Evolutionary conservation across 1,140 invertebrate species (phyloP).

Genomic region (Dermatophagoides farinae): DNA sequence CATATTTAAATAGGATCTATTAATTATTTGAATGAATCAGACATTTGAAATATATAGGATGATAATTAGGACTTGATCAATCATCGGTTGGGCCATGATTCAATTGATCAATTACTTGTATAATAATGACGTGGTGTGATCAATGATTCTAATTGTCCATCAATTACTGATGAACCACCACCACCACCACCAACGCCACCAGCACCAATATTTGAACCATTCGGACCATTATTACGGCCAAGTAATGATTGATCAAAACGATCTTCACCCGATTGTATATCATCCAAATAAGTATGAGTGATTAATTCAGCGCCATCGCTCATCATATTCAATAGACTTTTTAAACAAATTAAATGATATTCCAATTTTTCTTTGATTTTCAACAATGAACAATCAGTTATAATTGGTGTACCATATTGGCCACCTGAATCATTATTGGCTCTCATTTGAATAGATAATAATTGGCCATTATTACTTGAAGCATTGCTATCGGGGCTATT

Average conservation of each 20-base stretch:
- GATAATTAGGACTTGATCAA: too few species aligned
- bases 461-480: background rate
- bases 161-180: background rate
- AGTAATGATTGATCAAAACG: background rate
- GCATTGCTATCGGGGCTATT: background rate
- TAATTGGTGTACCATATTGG: background rate
- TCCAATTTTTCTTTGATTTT: conserved; percentile 3
- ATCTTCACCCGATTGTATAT: background rate
- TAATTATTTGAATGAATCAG: too few species aligned
- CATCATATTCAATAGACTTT: background rate
- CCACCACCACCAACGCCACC: background rate
- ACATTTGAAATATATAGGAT: too few species aligned
- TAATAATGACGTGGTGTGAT: background rate
- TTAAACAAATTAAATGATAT: conserved; percentile 1
- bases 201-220: background rate
- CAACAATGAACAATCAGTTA: background rate
- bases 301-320: background rate
- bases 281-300: background rate
- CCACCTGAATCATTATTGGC: background rate
- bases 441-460: too few species aligned
- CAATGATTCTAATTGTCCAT: background rate
- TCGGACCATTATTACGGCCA: background rate
- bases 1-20: too few species aligned
- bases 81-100: background rate
- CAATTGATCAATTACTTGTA: background rate